These are phyloP conservation scores for Aricia artaxerxes DNA, from an alignment of 2,888 invertebrate species.

Conservation along the genomic window DNA sequence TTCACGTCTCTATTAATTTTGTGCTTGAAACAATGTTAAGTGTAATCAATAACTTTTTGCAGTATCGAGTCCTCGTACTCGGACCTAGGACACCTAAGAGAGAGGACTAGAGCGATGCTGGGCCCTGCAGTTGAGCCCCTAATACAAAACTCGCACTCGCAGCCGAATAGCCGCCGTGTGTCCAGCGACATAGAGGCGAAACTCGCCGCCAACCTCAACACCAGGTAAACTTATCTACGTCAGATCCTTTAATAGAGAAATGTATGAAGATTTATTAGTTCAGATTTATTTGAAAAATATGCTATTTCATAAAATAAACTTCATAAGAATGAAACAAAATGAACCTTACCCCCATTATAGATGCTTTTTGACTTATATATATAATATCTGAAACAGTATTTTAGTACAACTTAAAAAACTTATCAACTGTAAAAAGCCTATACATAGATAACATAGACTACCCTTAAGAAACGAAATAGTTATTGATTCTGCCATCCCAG, in stretches of 20 bases:
- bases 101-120: conserved; percentile 67
- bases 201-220: conserved; percentile 70
- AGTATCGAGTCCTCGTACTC: conserved; percentile 75
- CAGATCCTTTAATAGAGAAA: conserved; percentile 30
- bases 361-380: background rate
- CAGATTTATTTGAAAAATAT: conserved; percentile 27
- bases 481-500: background rate
- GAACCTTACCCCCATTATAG: background rate
- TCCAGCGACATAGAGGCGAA: conserved; percentile 67
- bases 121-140: conserved; percentile 59
- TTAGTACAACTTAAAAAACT: too few species aligned
- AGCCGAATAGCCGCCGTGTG: conserved; percentile 69
- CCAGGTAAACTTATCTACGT: conserved; percentile 53
- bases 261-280: conserved; percentile 32
- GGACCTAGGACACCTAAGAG: conserved; percentile 65
- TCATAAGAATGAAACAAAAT: conserved; percentile 8
- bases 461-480: too few species aligned
- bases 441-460: too few species aligned
- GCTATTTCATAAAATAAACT: conserved; percentile 28
- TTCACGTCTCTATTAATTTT: background rate
- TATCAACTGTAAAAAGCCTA: too few species aligned
- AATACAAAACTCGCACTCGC: conserved; percentile 58
- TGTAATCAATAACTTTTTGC: conserved; percentile 31
- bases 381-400: background rate
- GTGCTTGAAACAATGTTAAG: conserved; percentile 18